Evolutionary conservation across 2,888 invertebrate species (phyloP).

Genomic region (Amphiduros pacificus): DNA sequence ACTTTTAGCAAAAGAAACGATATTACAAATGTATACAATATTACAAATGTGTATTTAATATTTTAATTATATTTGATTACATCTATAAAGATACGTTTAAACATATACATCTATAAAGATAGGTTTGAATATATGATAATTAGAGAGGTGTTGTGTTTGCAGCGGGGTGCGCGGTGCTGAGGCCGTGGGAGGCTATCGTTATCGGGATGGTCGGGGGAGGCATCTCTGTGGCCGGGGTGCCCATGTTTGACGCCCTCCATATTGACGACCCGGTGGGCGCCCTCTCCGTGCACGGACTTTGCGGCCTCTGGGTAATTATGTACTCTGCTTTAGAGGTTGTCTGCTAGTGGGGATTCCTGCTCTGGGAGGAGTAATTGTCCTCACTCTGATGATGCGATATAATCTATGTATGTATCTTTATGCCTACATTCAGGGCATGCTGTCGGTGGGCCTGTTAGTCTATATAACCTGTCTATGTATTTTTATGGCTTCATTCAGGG

Average conservation of each 20-base stretch:
- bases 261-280: conserved; percentile 89
- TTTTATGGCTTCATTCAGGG: no score
- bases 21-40: neutral
- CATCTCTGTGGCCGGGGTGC: conserved; percentile 73
- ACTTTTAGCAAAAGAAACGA: neutral
- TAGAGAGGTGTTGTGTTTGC: conserved; percentile 8
- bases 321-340: no score
- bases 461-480: no score
- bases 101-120: neutral
- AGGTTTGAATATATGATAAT: no score
- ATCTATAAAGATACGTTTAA: neutral
- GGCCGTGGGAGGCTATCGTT: conserved; percentile 82
- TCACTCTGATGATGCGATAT: no score
- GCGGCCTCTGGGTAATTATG: conserved; percentile 17
- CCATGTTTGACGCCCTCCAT: conserved; percentile 75
- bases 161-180: conserved; percentile 66
- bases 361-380: no score
- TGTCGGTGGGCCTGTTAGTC: no score
- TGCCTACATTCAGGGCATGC: no score
- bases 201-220: conserved; percentile 80
- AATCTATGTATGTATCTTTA: no score
- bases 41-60: neutral
- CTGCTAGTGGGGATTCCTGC: no score
- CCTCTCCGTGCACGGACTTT: conserved; percentile 15
- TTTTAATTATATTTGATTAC: neutral